phyloP scores from a whole-genome alignment of 2,888 invertebrate species.

The Cryptophagus acutangulus region DNA sequence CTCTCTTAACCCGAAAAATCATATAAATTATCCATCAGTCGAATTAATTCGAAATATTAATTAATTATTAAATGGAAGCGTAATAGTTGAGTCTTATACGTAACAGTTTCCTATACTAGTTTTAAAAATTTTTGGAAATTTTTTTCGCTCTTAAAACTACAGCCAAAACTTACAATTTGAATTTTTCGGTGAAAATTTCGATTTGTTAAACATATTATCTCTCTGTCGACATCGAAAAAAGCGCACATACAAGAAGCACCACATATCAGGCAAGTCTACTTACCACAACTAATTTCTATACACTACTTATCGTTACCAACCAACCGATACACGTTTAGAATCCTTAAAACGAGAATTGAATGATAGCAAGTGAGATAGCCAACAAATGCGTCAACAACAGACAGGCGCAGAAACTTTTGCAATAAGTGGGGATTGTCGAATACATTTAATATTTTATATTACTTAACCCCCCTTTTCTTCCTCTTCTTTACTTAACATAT shows the following conservation, averaged over 20 bases:
- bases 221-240: too few relatives aligned
- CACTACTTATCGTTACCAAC: constrained; percentile 36
- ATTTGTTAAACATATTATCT: too few relatives aligned
- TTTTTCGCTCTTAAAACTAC: constrained; percentile 35
- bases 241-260: constrained; percentile 9
- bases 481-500: too few relatives aligned
- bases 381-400: constrained; percentile 33
- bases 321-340: constrained; percentile 35
- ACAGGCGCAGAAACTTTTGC: constrained; percentile 19
- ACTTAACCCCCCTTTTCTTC: constrained; percentile 19
- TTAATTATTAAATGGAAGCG: too few relatives aligned
- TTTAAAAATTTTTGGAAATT: constrained; percentile 34
- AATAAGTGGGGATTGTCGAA: too few relatives aligned
- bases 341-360: constrained; percentile 23
- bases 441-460: too few relatives aligned
- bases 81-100: too few relatives aligned
- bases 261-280: constrained; percentile 19
- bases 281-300: constrained; percentile 30
- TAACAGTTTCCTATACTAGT: too few relatives aligned
- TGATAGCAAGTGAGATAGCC: constrained; percentile 29
- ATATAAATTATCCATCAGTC: too few relatives aligned
- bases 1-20: too few relatives aligned
- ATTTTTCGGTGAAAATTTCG: too few relatives aligned
- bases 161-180: constrained; percentile 22
- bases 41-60: too few relatives aligned